Base-by-base conservation (phyloP, 1,140 invertebrate genomes). In the Meloidogyne exigua region DNA sequence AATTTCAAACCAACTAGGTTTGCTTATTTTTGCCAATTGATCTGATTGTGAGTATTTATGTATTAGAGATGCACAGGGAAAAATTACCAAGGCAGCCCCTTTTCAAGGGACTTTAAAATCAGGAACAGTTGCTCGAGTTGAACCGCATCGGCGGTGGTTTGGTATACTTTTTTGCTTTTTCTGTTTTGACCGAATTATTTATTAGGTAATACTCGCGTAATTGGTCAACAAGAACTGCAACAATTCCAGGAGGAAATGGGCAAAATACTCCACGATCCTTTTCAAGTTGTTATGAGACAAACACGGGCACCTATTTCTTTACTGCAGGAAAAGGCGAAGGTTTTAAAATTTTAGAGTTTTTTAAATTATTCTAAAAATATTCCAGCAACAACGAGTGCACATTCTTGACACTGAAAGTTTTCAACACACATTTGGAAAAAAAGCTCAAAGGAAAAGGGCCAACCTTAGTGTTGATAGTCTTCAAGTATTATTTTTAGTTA, bases 71-170 rank as follows among this genome's bases (percentile, higher is more conserved):
- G 92, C 90, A 83, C 90, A 90, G 66, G 97, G 97, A 39, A 94
- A 96, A 90, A 97, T 99, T 67, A 89, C 97, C 12, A 92, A 91
- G 74, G 92, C 95, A 39, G 96, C 96, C 7, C 95, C 96, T 2
- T 99, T 96, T 87, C 94, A 99, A 92, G 92, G 92, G 57, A 92
- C 91, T 88, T 88, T 96, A 18, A 88, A 92, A n/a, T 92, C 94
- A 72, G 97, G 97, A 26, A 93, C 94, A 2, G 91, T 93, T 84
- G 94, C 96, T 44, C 90, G 96, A 68, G 92, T 99, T 10, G 96
- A 98, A 89, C 97, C 97, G 10, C 96, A 94, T 80, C 93, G 95
- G 85, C 95, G 93, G 88, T 99, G 97, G 97, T 99, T 99, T 90
- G 95, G 82, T 83, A 78, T n/a, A 76, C 7, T 5, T 49, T 49